Evolutionary conservation across 2,888 invertebrate species (phyloP).

Genomic region (Ormia ochracea): DNA sequence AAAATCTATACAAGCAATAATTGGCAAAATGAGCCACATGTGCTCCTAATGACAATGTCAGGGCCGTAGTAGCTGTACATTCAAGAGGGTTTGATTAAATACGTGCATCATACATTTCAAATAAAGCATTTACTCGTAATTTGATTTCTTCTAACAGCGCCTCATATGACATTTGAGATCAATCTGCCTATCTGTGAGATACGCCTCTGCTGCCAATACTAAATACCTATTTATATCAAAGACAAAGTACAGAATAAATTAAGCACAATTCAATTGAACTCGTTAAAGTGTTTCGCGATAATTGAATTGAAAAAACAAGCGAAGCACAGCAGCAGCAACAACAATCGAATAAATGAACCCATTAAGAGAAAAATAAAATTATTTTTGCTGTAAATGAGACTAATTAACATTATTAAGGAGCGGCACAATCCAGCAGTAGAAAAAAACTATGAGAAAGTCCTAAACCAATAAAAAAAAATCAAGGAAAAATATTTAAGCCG

Average conservation of each 20-base stretch:
- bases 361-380: constrained; percentile 34
- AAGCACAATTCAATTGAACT: constrained; percentile 40
- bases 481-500: not conserved
- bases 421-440: constrained; percentile 19
- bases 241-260: constrained; percentile 25
- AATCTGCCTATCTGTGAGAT: no score
- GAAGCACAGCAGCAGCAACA: no score
- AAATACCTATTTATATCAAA: not conserved
- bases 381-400: constrained; percentile 59
- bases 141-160: no score
- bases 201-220: not conserved
- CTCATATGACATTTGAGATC: no score
- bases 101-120: no score
- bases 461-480: constrained; percentile 9
- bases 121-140: no score
- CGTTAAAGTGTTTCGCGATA: not conserved
- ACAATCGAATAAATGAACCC: not conserved
- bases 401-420: constrained; percentile 59
- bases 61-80: no score
- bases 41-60: not conserved
- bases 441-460: not conserved
- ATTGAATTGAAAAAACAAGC: constrained; percentile 6
- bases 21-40: not conserved
- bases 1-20: constrained; percentile 4
- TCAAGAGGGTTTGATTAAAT: no score